Conservation (phyloP, 2,888 invertebrate species). For the Pseudococcus viburni region DNA sequence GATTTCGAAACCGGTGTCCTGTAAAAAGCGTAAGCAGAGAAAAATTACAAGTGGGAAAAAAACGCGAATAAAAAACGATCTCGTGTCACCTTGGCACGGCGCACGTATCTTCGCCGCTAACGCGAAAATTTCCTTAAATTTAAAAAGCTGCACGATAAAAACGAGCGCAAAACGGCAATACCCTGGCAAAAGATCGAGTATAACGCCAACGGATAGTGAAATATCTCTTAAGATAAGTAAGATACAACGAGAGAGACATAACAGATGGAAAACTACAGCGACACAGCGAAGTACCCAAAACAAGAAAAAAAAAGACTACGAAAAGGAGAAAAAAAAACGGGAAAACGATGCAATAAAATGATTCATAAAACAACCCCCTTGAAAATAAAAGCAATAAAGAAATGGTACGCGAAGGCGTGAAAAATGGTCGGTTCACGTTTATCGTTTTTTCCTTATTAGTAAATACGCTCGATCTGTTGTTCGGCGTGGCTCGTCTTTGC, state of each 20-base stretch:
- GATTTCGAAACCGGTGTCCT: constrained; percentile 83
- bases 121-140: constrained; percentile 22
- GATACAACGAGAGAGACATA: constrained; percentile 48
- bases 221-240: constrained; percentile 52
- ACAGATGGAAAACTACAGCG: constrained; percentile 53
- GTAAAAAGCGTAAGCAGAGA: neutral
- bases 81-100: neutral
- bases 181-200: neutral
- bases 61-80: neutral
- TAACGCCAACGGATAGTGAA: constrained; percentile 50
- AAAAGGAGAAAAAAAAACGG: constrained; percentile 21
- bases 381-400: constrained; percentile 52
- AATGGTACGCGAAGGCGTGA: constrained; percentile 54
- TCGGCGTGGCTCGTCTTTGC: neutral
- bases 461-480: neutral
- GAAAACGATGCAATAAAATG: constrained; percentile 44
- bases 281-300: constrained; percentile 8
- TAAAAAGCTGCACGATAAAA: constrained; percentile 16
- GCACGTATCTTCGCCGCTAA: too few species aligned
- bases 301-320: neutral
- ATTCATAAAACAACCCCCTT: constrained; percentile 55
- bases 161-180: constrained; percentile 1
- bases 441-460: constrained; percentile 51
- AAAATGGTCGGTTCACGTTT: constrained; percentile 52
- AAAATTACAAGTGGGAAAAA: neutral